phyloP scores from a whole-genome alignment of 2,888 invertebrate genomes.

The Pristionchus fissidentatus region DNA sequence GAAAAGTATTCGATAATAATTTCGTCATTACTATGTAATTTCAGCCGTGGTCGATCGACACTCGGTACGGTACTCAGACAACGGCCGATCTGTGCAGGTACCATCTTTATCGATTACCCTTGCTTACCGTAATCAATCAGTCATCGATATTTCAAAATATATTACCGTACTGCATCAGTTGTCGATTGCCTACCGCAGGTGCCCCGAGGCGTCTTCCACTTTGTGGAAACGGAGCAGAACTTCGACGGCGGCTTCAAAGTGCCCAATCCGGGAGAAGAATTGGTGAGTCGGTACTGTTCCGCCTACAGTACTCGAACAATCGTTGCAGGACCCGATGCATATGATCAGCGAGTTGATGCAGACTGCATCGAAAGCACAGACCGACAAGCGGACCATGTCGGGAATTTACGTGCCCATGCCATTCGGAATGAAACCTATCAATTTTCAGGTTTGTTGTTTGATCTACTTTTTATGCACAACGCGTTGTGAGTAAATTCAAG shows the following conservation, averaged over 20 bases:
- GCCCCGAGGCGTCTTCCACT: conserved; percentile 47
- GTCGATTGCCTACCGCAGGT: neutral
- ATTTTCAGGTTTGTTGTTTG: conserved; percentile 42
- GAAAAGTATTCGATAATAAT: no score
- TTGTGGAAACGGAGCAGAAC: conserved; percentile 3
- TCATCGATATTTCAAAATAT: neutral
- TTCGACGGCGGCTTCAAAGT: conserved; percentile 47
- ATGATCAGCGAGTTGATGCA: conserved; percentile 49
- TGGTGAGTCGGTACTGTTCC: neutral
- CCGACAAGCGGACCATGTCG: conserved; percentile 47
- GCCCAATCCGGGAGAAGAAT: conserved; percentile 35
- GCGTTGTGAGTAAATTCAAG: no score
- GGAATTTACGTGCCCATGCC: conserved; percentile 51
- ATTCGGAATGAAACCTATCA: conserved; percentile 48
- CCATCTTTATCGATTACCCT: neutral
- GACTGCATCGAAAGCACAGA: conserved; percentile 48
- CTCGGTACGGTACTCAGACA: conserved; percentile 40
- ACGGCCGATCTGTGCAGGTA: conserved; percentile 18
- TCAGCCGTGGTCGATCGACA: neutral
- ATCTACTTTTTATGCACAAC: neutral
- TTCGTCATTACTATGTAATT: neutral
- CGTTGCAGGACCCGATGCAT: conserved; percentile 45
- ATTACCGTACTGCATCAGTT: neutral
- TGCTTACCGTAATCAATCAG: neutral
- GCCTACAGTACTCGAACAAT: neutral